Percentiles rank a stretch among this genome's conserved stretches.
These are phyloP conservation scores for Drosophila nr. perissopoda DNA, from an alignment of 2,888 invertebrate species.

Conservation along the genomic window DNA sequence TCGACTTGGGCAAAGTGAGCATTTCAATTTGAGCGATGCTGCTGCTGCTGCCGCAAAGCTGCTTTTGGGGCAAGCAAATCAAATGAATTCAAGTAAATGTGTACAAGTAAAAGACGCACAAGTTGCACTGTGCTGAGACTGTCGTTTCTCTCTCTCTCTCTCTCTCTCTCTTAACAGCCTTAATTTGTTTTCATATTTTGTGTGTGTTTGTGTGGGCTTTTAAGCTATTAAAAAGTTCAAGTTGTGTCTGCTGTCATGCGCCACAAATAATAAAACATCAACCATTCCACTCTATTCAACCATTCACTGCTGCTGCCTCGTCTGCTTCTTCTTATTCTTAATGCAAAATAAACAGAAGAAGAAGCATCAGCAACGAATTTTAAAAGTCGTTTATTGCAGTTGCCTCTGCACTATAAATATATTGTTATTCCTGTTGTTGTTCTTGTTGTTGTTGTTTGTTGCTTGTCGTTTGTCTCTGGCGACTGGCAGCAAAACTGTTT, in stretches of 20 bases:
- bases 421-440: slow-evolving; percentile 15
- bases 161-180: slow-evolving; percentile 59
- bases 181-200: slow-evolving; percentile 63
- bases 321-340: slow-evolving; percentile 24
- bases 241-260: slow-evolving; percentile 49
- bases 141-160: not conserved
- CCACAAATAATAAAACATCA: slow-evolving; percentile 61
- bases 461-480: slow-evolving; percentile 25
- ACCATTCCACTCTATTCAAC: not conserved
- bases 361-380: slow-evolving; percentile 20
- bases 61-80: slow-evolving; percentile 33
- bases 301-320: slow-evolving; percentile 38
- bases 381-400: slow-evolving; percentile 48
- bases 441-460: slow-evolving; percentile 28
- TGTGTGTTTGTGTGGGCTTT: slow-evolving; percentile 49
- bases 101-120: slow-evolving; percentile 22
- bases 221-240: slow-evolving; percentile 76
- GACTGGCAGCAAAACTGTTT: slow-evolving; percentile 65
- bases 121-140: slow-evolving; percentile 12
- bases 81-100: slow-evolving; percentile 11
- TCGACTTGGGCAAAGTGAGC: slow-evolving; percentile 37
- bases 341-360: slow-evolving; percentile 55
- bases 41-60: slow-evolving; percentile 3
- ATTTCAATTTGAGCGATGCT: slow-evolving; percentile 50
- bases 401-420: slow-evolving; percentile 34